phyloP scores from a whole-genome alignment of 2,888 invertebrate species.

The Idaea aversata region DNA sequence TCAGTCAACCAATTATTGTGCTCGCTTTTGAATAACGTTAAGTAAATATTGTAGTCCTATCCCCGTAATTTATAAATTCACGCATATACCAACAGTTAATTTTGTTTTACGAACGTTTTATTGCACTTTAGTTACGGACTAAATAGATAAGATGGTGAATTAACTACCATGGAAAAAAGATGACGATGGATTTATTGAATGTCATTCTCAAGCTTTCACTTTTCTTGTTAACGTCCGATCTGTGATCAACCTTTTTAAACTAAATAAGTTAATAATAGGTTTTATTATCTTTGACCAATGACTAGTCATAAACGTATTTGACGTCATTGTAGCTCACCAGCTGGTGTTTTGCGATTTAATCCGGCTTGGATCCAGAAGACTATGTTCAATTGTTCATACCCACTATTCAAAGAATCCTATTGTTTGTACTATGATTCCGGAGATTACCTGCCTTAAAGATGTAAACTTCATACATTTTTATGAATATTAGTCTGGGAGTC shows the following conservation, averaged over 20 bases:
- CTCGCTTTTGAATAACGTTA: neutral
- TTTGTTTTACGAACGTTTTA: neutral
- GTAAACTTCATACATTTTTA: neutral
- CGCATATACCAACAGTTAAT: neutral
- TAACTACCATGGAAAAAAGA: constrained; percentile 28
- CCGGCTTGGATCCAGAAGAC: neutral
- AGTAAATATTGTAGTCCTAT: neutral
- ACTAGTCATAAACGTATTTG: neutral
- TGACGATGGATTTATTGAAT: constrained; percentile 35
- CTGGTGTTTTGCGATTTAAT: neutral
- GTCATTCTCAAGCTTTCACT: constrained; percentile 56
- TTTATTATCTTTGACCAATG: neutral
- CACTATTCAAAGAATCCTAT: neutral
- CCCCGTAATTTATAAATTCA: neutral
- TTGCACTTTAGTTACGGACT: neutral
- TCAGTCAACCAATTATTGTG: neutral
- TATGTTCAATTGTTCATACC: neutral
- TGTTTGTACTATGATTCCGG: neutral
- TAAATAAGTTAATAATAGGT: neutral
- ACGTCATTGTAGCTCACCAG: neutral
- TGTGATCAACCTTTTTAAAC: constrained; percentile 12
- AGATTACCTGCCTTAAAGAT: neutral
- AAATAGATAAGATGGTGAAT: neutral
- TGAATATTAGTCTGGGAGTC: neutral
- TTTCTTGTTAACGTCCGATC: constrained; percentile 38